Percentiles rank a stretch among this genome's conserved stretches.
Conservation (phyloP, 2,113 vertebrate genomes). For the Pluvialis apricaria region DNA sequence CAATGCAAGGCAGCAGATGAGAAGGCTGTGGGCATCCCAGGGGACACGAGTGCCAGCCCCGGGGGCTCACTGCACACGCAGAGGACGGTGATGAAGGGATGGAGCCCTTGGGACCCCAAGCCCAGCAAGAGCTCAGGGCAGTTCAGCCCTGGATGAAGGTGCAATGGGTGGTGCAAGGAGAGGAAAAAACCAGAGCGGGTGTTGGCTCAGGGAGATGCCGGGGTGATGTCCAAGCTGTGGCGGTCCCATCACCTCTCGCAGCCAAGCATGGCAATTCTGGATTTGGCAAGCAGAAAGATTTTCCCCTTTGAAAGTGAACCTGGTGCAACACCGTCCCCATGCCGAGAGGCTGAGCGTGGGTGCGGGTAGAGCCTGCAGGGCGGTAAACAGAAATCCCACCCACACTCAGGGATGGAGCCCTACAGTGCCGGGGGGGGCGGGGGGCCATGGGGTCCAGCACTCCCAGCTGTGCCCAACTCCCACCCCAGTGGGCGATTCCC, state of each 20-base stretch:
- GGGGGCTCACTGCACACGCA: not conserved
- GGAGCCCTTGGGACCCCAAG: not conserved
- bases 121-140: not conserved
- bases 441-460: too few species aligned
- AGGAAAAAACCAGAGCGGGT: not conserved
- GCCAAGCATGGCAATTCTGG: accelerated
- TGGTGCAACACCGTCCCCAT: too few species aligned
- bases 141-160: not conserved
- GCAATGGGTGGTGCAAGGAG: too few species aligned
- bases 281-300: not conserved
- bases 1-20: accelerated
- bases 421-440: too few species aligned
- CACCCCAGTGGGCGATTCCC: accelerated
- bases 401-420: too few species aligned
- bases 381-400: not conserved
- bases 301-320: not conserved
- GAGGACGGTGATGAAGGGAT: not conserved
- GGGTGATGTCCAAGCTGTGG: too few species aligned
- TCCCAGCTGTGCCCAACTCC: not conserved
- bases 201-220: accelerated
- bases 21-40: not conserved
- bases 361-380: too few species aligned
- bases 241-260: not conserved
- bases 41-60: accelerated
- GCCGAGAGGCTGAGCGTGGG: not conserved